phyloP scores from a whole-genome alignment of 2,797 vertebrate genomes.

The Rhadinocentrus ornatus region DNA sequence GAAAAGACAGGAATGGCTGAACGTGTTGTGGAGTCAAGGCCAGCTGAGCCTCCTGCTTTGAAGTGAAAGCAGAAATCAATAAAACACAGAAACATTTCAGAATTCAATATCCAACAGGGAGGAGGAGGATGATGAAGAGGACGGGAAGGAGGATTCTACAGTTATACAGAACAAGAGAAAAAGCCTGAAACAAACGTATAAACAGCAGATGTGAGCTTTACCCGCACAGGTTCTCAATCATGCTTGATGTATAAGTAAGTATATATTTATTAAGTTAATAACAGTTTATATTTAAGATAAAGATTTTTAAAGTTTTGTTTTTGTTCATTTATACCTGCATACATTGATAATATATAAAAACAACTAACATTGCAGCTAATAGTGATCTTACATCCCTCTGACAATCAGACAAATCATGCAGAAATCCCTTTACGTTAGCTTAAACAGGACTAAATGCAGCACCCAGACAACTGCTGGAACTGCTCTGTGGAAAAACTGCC shows the following conservation, averaged over 20 bases:
- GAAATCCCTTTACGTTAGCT: background rate
- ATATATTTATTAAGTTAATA: too few species aligned
- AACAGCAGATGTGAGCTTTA: background rate
- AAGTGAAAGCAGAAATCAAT: conserved; percentile 70
- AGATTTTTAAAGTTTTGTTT: background rate
- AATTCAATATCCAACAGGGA: conserved; percentile 59
- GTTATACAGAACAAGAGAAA: background rate
- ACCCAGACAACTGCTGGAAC: background rate
- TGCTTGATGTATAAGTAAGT: background rate
- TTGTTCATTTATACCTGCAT: background rate
- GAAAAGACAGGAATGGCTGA: conserved; percentile 4
- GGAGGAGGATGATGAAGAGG: conserved; percentile 16
- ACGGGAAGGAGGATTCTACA: background rate
- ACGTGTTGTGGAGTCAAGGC: conserved; percentile 20
- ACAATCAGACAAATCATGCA: background rate
- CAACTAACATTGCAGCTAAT: background rate
- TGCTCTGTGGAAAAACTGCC: background rate
- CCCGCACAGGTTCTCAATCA: background rate
- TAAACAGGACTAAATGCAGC: too few species aligned
- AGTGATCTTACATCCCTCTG: background rate
- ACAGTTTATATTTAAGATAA: background rate
- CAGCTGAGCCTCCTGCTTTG: conserved; percentile 39
- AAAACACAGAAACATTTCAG: conserved; percentile 67
- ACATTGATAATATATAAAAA: too few species aligned
- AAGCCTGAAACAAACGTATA: conserved; percentile 27